Base-by-base conservation (phyloP, 2,113 vertebrate genomes). In the Triplophysa tibetana region DNA sequence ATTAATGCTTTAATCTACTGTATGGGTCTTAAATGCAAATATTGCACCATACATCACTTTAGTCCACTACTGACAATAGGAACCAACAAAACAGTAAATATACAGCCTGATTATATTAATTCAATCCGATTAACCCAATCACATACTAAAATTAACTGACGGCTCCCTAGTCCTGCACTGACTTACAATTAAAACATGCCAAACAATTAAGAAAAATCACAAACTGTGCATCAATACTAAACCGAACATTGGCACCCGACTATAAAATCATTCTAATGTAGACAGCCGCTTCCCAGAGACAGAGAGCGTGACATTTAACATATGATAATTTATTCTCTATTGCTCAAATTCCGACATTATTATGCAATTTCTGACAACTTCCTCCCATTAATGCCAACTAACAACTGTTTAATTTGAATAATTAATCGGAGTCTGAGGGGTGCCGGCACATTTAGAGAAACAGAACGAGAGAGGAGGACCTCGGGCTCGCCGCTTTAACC, bases 351-450 rank as follows among this genome's bases (percentile, higher is more conserved):
- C 16, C 74, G 50, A 56, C 33, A 80, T 67, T 67, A 74, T 54
- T 74, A 74, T 74, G 50, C 78, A 63, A 65, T 80, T 10, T 64
- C 29, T 23, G n/a, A 74, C 14, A 16, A 66, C 70, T 45, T 58
- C 41, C 41, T 67, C 64, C 62, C 16, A 80, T 80, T 67, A 67
- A 80, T 56, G 14, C 12, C 60, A 65, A 52, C 61, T 43, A 73
- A 64, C 60, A 74, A 80, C 66, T 45, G 70, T 75, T 74, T 80
- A 12, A 80, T 80, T 80, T 74, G 66, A 80, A 80, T 74, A 66
- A 80, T 74, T 60, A 65, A 65, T 73, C 45, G 74, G 21, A 74
- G 69, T 52, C 69, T 72, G 11, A 60, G 21, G n/a, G 2, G 2
- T 23, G 13, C 16, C 70, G 41, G 33, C 6, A 17, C 24, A 58